Evolutionary conservation across 2,113 vertebrate species (phyloP).

Genomic region (Artemisiospiza belli): DNA sequence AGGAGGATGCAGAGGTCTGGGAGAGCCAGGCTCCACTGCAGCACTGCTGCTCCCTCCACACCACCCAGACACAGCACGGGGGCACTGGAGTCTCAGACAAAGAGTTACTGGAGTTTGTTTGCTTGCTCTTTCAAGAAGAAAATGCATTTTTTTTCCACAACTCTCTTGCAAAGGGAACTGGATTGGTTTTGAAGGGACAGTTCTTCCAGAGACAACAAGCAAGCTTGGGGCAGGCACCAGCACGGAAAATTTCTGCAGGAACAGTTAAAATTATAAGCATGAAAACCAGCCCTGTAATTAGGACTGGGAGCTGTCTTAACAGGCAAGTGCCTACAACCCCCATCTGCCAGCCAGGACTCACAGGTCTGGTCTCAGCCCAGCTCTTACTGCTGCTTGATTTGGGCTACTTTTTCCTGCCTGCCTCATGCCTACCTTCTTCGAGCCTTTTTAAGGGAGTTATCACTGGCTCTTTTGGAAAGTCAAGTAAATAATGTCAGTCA

Average conservation of each 20-base stretch:
- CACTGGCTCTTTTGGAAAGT: background rate
- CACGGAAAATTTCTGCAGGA: background rate
- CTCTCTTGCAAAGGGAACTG: background rate
- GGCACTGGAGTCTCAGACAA: background rate
- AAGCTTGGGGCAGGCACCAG: background rate
- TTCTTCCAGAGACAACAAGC: background rate
- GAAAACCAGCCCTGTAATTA: slow-evolving; percentile 41
- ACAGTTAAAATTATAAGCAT: slow-evolving; percentile 1
- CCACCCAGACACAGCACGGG: background rate
- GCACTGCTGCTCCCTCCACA: fast-evolving
- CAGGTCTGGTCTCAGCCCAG: background rate
- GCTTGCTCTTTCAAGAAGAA: background rate
- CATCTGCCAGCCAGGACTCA: background rate
- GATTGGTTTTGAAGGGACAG: background rate
- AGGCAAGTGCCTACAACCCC: slow-evolving; percentile 2
- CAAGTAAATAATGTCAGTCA: background rate
- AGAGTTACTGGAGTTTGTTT: background rate
- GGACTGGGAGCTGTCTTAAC: background rate
- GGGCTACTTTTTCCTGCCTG: background rate
- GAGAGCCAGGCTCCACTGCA: background rate
- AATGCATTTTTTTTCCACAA: background rate
- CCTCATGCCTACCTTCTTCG: background rate
- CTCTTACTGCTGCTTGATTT: background rate
- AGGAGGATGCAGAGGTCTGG: background rate
- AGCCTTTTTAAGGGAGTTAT: background rate